A percentile compares a stretch with the other conserved stretches of the same genome.
phyloP scores from a whole-genome alignment of 53 echinoderm and acorn worm genomes.

The Patiria pectinifera region DNA sequence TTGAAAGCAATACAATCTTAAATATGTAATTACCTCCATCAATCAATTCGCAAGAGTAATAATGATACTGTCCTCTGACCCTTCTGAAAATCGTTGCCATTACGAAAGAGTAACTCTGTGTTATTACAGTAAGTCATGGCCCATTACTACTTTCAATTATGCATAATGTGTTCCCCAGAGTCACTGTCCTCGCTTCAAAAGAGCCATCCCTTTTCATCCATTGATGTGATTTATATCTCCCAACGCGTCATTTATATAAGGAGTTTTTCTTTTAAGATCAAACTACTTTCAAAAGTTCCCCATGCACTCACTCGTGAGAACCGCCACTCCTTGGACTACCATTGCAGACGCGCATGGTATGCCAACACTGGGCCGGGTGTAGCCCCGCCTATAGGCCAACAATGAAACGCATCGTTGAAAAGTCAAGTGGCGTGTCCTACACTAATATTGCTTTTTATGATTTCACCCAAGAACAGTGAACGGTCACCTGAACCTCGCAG shows the following conservation, averaged over 20 bases:
- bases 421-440: conserved; percentile 41
- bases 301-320: not conserved
- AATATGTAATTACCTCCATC: not conserved
- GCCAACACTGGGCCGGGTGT: not conserved
- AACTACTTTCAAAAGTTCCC: not conserved
- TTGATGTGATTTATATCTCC: not conserved
- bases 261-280: not conserved
- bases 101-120: not conserved
- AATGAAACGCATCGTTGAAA: conserved; percentile 53
- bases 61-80: too few relatives aligned
- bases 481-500: not conserved
- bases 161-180: not conserved
- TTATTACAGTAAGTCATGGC: not conserved
- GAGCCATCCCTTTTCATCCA: not conserved
- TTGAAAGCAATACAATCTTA: not conserved
- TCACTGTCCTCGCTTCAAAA: not conserved
- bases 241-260: not conserved
- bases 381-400: conserved; percentile 2
- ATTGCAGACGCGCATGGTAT: not conserved
- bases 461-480: not conserved
- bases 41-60: not conserved
- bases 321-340: not conserved
- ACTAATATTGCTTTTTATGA: conserved; percentile 37
- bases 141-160: not conserved
- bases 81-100: too few relatives aligned